A percentile compares a stretch with the other conserved stretches of the same genome.
Evolutionary conservation across 2,797 vertebrate genomes (phyloP).

Genomic region (Falco peregrinus): DNA sequence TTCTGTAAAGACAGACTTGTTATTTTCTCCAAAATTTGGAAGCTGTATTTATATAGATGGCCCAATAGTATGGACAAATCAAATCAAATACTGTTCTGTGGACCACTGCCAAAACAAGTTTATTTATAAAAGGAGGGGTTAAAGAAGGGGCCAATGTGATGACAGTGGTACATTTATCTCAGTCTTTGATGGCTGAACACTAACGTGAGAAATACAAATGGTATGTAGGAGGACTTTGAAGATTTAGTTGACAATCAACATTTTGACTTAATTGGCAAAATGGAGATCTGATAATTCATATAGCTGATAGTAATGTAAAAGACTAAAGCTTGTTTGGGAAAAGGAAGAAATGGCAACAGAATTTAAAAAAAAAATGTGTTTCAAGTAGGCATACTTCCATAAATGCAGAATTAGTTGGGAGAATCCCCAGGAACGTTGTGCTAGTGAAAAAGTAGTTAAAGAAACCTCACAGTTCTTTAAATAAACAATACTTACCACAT

Average conservation of each 20-base stretch:
- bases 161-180: background rate
- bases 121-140: background rate
- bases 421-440: background rate
- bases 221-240: background rate
- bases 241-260: background rate
- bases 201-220: background rate
- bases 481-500: constrained; percentile 9
- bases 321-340: background rate
- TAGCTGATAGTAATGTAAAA: background rate
- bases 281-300: background rate
- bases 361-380: background rate
- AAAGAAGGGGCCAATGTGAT: background rate
- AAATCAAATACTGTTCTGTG: background rate
- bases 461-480: constrained; percentile 1
- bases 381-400: background rate
- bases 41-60: background rate
- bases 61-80: background rate
- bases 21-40: background rate
- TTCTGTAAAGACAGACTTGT: background rate
- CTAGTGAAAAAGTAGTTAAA: constrained; percentile 9
- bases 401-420: background rate
- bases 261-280: constrained; percentile 23
- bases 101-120: background rate
- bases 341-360: background rate
- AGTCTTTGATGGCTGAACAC: background rate